Evolutionary conservation across 2,113 vertebrate species (phyloP).

Genomic region (Gobiocypris rarus): DNA sequence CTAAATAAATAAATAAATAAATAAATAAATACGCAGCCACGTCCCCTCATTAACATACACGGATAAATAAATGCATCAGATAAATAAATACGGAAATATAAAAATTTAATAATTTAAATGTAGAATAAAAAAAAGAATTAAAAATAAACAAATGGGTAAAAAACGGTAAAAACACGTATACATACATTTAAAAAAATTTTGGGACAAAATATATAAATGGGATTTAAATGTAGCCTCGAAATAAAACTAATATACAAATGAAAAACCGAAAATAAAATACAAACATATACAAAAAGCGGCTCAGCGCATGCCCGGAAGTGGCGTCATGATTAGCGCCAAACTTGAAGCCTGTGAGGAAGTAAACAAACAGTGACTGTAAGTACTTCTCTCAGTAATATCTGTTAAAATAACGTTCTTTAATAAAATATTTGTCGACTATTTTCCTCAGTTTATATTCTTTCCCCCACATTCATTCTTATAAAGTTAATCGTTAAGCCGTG

Average conservation of each 20-base stretch:
- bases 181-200: no score
- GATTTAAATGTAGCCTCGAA: no score
- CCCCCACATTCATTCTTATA: not conserved
- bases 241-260: not conserved
- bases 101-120: no score
- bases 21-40: not conserved
- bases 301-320: conserved; percentile 47
- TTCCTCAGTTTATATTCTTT: not conserved
- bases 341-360: conserved; percentile 41
- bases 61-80: not conserved
- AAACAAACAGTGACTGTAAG: conserved; percentile 14
- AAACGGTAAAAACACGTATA: no score
- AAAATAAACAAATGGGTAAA: not conserved
- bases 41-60: not conserved
- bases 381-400: not conserved
- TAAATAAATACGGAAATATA: not conserved
- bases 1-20: no score
- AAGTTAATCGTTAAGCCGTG: not conserved
- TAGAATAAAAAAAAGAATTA: not conserved
- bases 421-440: not conserved
- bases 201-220: no score
- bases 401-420: not conserved
- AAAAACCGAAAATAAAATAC: not conserved
- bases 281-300: not conserved
- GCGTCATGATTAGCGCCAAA: conserved; percentile 48